phyloP scores from a whole-genome alignment of 1,140 invertebrate genomes.

The Trissolcus basalis region DNA sequence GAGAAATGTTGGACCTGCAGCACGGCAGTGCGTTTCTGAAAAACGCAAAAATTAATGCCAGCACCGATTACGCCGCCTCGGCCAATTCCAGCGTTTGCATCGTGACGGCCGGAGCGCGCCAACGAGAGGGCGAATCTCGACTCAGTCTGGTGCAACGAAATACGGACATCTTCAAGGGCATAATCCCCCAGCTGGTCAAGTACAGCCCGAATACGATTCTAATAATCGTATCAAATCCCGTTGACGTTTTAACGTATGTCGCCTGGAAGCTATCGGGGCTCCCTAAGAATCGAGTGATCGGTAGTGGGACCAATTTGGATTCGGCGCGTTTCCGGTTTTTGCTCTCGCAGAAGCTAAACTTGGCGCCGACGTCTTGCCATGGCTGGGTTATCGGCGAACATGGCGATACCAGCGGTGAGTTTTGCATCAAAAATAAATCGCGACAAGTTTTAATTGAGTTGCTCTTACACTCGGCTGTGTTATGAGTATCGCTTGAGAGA shows the following conservation, averaged over 20 bases:
- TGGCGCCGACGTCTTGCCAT: conserved; percentile 89
- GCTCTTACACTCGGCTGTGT: conserved; percentile 8
- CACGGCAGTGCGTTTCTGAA: conserved; percentile 90
- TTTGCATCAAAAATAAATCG: conserved; percentile 8
- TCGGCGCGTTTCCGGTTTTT: conserved; percentile 93
- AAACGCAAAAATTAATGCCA: conserved; percentile 86
- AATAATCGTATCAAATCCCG: conserved; percentile 93
- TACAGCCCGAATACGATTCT: conserved; percentile 91
- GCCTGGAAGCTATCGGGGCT: conserved; percentile 94
- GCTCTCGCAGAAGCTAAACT: conserved; percentile 86
- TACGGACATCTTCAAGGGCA: conserved; percentile 90
- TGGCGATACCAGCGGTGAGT: conserved; percentile 85
- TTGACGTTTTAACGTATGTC: conserved; percentile 94
- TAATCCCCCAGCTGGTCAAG: conserved; percentile 88
- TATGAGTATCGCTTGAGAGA: too few species aligned
- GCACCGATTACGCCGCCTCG: conserved; percentile 86
- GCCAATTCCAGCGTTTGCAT: conserved; percentile 90
- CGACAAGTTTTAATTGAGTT: conserved; percentile 10
- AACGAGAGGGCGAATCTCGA: conserved; percentile 89
- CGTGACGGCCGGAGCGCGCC: conserved; percentile 91
- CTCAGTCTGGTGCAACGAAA: conserved; percentile 91
- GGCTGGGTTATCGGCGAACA: conserved; percentile 94
- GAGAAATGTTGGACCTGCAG: conserved; percentile 92
- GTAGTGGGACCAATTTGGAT: conserved; percentile 93
- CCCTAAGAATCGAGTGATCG: conserved; percentile 90